A percentile compares a stretch with the other conserved stretches of the same genome.
Conservation (phyloP, 2,797 vertebrate species). For the Anguilla obscura region DNA sequence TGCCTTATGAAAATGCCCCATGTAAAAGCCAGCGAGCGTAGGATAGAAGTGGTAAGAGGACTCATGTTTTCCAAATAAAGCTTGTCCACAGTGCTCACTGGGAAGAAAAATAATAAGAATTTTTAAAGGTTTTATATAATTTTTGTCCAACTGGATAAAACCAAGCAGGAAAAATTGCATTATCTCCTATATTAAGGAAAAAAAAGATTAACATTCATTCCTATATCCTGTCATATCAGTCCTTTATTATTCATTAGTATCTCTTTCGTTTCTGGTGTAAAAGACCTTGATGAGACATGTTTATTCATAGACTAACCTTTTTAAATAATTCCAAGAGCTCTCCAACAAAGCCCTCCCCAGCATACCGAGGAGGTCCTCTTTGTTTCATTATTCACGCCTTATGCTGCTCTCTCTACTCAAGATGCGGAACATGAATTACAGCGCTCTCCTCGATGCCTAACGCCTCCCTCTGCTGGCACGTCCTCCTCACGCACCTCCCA, state of each 20-base stretch:
- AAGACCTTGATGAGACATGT: conserved; percentile 96
- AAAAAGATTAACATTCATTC: conserved; percentile 83
- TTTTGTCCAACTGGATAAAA: conserved; percentile 78
- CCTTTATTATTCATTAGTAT: conserved; percentile 96
- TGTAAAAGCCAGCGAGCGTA: conserved; percentile 57
- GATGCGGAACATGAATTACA: conserved; percentile 89
- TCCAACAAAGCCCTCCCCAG: conserved; percentile 89
- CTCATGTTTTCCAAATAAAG: conserved; percentile 61
- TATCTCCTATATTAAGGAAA: conserved; percentile 74
- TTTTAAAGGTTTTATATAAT: conserved; percentile 89
- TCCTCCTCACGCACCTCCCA: conserved; percentile 80
- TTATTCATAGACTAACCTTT: conserved; percentile 99
- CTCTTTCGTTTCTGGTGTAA: conserved; percentile 84
- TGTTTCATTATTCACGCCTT: conserved; percentile 96
- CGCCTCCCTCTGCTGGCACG: conserved; percentile 77
- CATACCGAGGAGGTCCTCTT: conserved; percentile 92
- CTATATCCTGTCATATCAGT: conserved; percentile 79
- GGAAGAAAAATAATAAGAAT: conserved; percentile 65
- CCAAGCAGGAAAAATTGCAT: conserved; percentile 87
- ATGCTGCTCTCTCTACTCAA: conserved; percentile 82
- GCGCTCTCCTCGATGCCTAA: conserved; percentile 66
- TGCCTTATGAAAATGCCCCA: no score
- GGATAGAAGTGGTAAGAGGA: conserved; percentile 65
- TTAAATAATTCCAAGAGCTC: conserved; percentile 98
- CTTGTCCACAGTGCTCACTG: conserved; percentile 57